Evolutionary conservation across 2,888 invertebrate species (phyloP).

Genomic region (Athrips mouffetella): DNA sequence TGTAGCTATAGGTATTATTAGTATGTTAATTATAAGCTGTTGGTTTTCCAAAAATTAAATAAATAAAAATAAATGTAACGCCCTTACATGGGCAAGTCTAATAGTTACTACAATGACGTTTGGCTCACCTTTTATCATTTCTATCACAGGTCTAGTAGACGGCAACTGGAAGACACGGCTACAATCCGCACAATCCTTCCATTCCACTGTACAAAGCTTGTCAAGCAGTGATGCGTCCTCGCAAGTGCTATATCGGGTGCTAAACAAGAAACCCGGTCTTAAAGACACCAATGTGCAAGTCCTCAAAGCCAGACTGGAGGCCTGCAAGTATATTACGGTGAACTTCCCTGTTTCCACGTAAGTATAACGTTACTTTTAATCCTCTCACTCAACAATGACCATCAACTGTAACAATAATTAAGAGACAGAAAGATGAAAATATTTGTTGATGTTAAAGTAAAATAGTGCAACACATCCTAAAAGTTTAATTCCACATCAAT

Average conservation of each 20-base stretch:
- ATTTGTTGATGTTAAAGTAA: too few species aligned
- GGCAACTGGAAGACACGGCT: slow-evolving; percentile 92
- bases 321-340: slow-evolving; percentile 87
- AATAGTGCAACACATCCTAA: too few species aligned
- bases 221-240: slow-evolving; percentile 81
- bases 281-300: slow-evolving; percentile 96
- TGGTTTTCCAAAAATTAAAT: too few species aligned
- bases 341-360: slow-evolving; percentile 84
- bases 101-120: background rate
- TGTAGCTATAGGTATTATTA: too few species aligned
- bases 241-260: slow-evolving; percentile 85
- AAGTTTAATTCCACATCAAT: too few species aligned
- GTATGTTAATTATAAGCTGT: too few species aligned
- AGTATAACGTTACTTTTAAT: too few species aligned
- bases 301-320: slow-evolving; percentile 88
- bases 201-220: slow-evolving; percentile 79
- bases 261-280: slow-evolving; percentile 90
- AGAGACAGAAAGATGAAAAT: too few species aligned
- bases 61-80: background rate
- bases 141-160: slow-evolving; percentile 81
- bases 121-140: background rate
- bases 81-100: too few species aligned
- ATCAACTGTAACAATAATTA: too few species aligned
- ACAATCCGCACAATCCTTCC: slow-evolving; percentile 85
- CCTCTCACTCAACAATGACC: too few species aligned